Evolutionary conservation across 1,140 invertebrate species (phyloP).

Genomic region (Bombus confusus): DNA sequence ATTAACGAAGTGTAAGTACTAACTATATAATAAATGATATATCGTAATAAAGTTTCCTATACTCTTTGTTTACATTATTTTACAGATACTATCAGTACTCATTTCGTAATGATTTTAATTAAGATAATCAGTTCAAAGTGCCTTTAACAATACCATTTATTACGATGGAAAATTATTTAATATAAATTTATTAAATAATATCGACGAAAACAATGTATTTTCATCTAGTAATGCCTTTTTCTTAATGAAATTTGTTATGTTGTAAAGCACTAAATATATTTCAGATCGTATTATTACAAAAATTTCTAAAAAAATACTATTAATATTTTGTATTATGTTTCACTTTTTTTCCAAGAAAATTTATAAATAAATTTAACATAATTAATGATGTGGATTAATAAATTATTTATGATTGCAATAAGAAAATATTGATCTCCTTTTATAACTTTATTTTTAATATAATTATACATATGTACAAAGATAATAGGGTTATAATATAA

Average conservation of each 20-base stretch:
- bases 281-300: not conserved
- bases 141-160: not conserved
- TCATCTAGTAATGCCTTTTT: not conserved
- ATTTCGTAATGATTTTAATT: slow-evolving; percentile 3
- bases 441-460: not conserved
- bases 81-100: not conserved
- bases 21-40: not conserved
- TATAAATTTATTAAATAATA: not conserved
- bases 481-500: not conserved
- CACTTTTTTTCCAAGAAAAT: not conserved
- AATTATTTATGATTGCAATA: not conserved
- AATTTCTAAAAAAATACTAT: not conserved
- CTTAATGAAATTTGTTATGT: not conserved
- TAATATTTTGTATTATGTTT: not conserved
- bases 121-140: not conserved
- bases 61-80: slow-evolving; percentile 30
- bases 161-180: not conserved
- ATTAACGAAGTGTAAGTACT: slow-evolving; percentile 16
- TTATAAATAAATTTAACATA: not conserved
- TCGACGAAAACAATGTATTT: not conserved
- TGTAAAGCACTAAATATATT: not conserved
- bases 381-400: not conserved
- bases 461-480: not conserved
- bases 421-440: not conserved
- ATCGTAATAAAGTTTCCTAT: not conserved